These are phyloP conservation scores for Empidonax alnorum DNA, from an alignment of 2,113 vertebrate genomes.

Conservation along the genomic window DNA sequence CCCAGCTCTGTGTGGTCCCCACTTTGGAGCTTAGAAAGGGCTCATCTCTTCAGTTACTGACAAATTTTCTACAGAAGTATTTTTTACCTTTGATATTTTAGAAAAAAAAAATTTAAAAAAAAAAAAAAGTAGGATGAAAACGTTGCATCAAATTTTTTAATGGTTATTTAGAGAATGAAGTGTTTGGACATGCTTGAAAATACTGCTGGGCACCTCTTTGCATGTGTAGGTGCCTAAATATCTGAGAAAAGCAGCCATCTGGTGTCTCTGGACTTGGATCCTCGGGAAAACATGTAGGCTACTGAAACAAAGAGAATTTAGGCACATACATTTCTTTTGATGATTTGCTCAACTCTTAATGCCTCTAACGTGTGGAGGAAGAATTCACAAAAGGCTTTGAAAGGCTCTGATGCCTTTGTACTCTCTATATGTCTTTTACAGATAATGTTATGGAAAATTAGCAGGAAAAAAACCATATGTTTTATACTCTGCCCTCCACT, in stretches of 20 bases:
- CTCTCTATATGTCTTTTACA: neutral
- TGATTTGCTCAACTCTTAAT: neutral
- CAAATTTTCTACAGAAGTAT: neutral
- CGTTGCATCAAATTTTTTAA: neutral
- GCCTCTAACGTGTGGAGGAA: neutral
- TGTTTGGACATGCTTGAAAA: slow-evolving; percentile 27
- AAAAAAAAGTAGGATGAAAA: neutral
- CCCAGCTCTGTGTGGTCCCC: neutral
- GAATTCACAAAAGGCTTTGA: neutral
- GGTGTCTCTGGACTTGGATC: slow-evolving; percentile 23
- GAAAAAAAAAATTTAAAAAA: neutral
- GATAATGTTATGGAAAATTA: neutral
- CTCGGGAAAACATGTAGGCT: neutral
- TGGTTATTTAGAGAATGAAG: slow-evolving; percentile 6
- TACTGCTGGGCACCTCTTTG: slow-evolving; percentile 28
- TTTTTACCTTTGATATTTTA: slow-evolving; percentile 4
- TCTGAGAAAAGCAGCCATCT: slow-evolving; percentile 53
- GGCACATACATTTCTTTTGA: neutral
- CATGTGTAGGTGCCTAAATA: slow-evolving; percentile 58
- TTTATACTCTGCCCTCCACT: neutral
- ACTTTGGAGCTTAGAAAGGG: neutral
- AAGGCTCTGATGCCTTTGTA: neutral
- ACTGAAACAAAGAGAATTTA: neutral
- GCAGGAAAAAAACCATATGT: neutral
- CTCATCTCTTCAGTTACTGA: neutral